A percentile compares a stretch with the other conserved stretches of the same genome.
These are phyloP conservation scores for Leptobrachium ailaonicum DNA, from an alignment of 2,113 vertebrate species.

Conservation along the genomic window DNA sequence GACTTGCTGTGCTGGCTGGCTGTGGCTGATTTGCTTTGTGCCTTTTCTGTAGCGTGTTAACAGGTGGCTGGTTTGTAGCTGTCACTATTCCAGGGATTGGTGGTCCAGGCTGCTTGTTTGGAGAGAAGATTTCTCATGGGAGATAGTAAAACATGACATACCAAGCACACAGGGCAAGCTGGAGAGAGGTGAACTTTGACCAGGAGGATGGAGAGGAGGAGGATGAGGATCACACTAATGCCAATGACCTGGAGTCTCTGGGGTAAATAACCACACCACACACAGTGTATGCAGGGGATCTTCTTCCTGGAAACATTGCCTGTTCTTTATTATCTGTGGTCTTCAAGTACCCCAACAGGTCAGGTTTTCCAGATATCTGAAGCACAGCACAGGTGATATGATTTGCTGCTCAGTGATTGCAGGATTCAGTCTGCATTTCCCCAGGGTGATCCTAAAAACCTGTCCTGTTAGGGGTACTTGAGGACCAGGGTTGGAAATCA, in stretches of 20 bases:
- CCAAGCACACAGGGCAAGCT: constrained; percentile 29
- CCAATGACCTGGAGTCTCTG: constrained; percentile 30
- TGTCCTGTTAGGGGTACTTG: too few species aligned
- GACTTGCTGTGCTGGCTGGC: constrained; percentile 24
- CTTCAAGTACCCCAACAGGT: too few species aligned
- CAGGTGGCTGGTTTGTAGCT: constrained; percentile 6
- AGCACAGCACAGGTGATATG: too few species aligned
- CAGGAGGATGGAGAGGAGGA: background rate
- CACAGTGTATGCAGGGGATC: too few species aligned
- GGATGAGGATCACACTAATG: constrained; percentile 17
- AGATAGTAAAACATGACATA: constrained; percentile 27
- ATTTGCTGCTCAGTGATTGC: too few species aligned
- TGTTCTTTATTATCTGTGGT: too few species aligned
- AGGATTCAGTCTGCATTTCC: too few species aligned
- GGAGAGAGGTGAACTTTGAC: constrained; percentile 15
- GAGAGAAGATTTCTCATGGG: background rate
- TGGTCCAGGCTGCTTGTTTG: background rate
- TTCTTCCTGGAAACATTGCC: too few species aligned
- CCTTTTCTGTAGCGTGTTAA: background rate
- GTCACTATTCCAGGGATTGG: background rate
- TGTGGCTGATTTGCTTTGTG: background rate
- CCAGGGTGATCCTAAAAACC: too few species aligned
- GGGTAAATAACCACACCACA: constrained; percentile 12
- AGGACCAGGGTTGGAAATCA: too few species aligned
- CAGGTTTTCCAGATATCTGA: too few species aligned